Percentiles rank a stretch among this genome's conserved stretches.
These are phyloP conservation scores for Acanthosepion lycidas DNA, from an alignment of 2,888 invertebrate genomes.

Conservation along the genomic window DNA sequence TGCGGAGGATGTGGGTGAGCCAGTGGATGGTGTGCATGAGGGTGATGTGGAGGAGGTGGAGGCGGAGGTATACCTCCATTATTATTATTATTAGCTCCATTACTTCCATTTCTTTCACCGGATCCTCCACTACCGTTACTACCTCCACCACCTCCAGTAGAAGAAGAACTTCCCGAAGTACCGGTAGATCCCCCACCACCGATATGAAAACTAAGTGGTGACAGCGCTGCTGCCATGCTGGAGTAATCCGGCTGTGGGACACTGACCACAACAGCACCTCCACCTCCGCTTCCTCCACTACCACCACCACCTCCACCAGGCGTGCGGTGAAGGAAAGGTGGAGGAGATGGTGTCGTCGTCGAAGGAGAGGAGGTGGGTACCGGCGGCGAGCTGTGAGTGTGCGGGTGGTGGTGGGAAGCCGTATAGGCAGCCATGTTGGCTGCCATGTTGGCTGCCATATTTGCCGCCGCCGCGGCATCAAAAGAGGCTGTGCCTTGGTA, in stretches of 20 bases:
- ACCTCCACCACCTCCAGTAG: neutral
- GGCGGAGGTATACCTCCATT: neutral
- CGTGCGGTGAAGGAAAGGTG: neutral
- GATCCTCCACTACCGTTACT: slow-evolving; percentile 22
- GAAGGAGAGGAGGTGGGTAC: neutral
- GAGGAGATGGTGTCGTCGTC: slow-evolving; percentile 12
- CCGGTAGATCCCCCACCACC: neutral
- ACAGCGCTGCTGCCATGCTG: slow-evolving; percentile 9
- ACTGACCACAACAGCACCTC: slow-evolving; percentile 15
- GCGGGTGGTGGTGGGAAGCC: slow-evolving; percentile 56
- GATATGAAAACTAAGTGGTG: neutral
- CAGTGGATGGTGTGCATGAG: neutral
- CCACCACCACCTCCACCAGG: neutral
- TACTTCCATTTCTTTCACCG: slow-evolving; percentile 33
- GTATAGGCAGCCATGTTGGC: slow-evolving; percentile 52
- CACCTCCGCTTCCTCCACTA: neutral
- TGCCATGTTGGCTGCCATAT: slow-evolving; percentile 48
- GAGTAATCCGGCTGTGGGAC: slow-evolving; percentile 12
- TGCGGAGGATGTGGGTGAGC: slow-evolving; percentile 33
- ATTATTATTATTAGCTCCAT: neutral
- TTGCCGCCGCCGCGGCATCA: slow-evolving; percentile 35
- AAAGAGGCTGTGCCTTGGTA: slow-evolving; percentile 25
- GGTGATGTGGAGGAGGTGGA: neutral
- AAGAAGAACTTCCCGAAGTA: neutral
- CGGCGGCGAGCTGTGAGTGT: slow-evolving; percentile 44